Conservation (phyloP, 2,113 vertebrate genomes). For the Xiphophorus couchianus region DNA sequence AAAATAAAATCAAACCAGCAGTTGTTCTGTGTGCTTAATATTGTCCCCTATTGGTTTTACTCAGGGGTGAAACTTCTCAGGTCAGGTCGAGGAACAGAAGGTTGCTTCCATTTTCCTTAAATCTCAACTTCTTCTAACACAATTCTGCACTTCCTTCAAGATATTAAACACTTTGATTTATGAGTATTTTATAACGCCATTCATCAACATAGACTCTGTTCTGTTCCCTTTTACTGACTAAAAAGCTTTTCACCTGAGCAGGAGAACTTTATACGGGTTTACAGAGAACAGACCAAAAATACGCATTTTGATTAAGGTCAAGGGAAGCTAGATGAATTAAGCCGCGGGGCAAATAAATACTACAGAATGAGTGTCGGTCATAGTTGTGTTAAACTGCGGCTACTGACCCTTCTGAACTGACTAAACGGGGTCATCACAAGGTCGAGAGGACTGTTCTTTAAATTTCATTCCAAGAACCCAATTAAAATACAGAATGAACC, state of each 20-base stretch:
- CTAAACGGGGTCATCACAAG: slow-evolving; percentile 76
- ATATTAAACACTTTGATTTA: background rate
- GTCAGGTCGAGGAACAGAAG: background rate
- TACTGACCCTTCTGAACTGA: slow-evolving; percentile 30
- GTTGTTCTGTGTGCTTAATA: background rate
- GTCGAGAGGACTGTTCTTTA: slow-evolving; percentile 42
- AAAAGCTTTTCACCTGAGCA: background rate
- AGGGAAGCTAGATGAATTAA: background rate
- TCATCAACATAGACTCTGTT: background rate
- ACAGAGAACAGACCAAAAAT: background rate
- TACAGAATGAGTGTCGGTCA: background rate
- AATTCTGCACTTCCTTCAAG: background rate
- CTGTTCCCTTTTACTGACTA: too few species aligned
- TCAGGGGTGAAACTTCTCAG: background rate
- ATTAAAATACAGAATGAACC: background rate
- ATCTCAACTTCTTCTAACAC: background rate
- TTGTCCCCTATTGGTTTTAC: background rate
- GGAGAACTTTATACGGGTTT: background rate
- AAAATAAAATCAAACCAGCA: slow-evolving; percentile 1
- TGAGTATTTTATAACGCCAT: background rate
- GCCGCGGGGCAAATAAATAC: background rate
- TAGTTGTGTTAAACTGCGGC: slow-evolving; percentile 31
- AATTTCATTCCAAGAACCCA: background rate
- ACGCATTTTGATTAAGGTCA: background rate
- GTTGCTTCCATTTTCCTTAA: background rate